Percentiles rank a stretch among this genome's conserved stretches.
Conservation (phyloP, 2,113 vertebrate species). For the Dicentrarchus labrax region DNA sequence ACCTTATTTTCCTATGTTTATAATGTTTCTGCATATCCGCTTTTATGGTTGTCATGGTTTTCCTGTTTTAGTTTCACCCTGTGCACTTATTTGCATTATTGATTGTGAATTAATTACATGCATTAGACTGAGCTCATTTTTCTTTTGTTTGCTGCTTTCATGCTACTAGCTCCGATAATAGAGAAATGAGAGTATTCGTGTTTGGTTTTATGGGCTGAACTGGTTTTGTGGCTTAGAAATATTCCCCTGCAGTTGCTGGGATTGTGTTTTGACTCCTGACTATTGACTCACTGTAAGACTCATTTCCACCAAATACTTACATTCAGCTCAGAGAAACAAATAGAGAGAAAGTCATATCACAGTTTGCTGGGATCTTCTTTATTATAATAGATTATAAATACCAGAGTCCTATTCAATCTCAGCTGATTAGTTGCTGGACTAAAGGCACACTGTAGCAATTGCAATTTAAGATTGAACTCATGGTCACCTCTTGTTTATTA, state of each 20-base stretch:
- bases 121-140: background rate
- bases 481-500: too few relatives aligned
- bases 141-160: background rate
- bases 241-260: too few relatives aligned
- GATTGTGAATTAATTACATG: constrained; percentile 6
- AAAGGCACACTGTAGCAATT: background rate
- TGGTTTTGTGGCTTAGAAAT: too few relatives aligned
- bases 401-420: background rate
- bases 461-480: background rate
- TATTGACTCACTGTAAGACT: background rate
- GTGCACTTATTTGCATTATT: constrained; percentile 8
- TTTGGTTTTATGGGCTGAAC: background rate
- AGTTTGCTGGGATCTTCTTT: background rate
- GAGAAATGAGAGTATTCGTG: too few relatives aligned
- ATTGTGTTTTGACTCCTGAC: too few relatives aligned
- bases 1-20: too few relatives aligned
- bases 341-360: background rate
- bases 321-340: background rate
- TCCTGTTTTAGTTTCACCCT: background rate
- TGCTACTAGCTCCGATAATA: background rate
- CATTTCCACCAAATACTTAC: background rate
- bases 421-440: background rate
- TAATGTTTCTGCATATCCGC: background rate
- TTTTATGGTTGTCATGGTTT: background rate
- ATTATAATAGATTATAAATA: background rate